Percentiles rank a stretch among this genome's conserved stretches.
phyloP scores from a whole-genome alignment of 1,140 invertebrate species.

The Paraescarpia echinospica region DNA sequence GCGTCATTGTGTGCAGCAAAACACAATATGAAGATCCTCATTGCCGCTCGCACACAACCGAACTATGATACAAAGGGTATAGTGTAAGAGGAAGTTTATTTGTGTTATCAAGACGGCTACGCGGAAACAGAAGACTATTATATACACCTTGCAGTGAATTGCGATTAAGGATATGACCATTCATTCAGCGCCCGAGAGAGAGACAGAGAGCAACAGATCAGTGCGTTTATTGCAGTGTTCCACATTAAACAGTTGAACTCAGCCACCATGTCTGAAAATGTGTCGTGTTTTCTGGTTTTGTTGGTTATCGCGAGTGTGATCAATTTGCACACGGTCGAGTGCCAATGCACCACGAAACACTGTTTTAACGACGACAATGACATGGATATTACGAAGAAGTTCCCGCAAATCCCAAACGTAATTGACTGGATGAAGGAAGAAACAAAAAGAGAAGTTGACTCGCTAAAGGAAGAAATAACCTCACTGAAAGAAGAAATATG shows the following conservation, averaged over 20 bases:
- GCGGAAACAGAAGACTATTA: too few relatives aligned
- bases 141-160: too few relatives aligned
- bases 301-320: background rate
- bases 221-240: background rate
- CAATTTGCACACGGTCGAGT: background rate
- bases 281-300: background rate
- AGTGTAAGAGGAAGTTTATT: background rate
- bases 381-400: background rate
- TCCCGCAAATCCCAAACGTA: background rate
- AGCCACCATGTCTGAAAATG: background rate
- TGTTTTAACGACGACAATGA: background rate
- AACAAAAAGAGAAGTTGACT: background rate
- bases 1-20: too few relatives aligned
- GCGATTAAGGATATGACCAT: too few relatives aligned
- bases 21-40: too few relatives aligned
- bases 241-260: background rate
- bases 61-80: background rate
- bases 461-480: background rate
- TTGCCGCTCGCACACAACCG: too few relatives aligned
- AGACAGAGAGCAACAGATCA: background rate
- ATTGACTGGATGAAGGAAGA: background rate
- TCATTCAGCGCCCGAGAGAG: background rate
- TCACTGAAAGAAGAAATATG: background rate
- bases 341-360: background rate
- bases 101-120: too few relatives aligned